These are phyloP conservation scores for Nemoura dubitans DNA, from an alignment of 2,888 invertebrate genomes.

Conservation along the genomic window DNA sequence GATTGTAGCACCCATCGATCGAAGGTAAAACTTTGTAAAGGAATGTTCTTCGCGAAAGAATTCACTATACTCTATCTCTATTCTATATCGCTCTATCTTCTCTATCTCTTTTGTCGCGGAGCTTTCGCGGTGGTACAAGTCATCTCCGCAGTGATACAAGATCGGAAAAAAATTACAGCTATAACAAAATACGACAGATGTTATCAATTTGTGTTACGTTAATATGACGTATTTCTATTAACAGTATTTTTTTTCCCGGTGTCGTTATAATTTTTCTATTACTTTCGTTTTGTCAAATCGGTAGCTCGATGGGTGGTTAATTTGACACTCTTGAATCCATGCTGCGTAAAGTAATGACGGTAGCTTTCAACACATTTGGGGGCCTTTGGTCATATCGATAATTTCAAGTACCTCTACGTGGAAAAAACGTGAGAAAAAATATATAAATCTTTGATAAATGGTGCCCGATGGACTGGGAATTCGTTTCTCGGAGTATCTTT, in stretches of 20 bases:
- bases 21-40: background rate
- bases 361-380: background rate
- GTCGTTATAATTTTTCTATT: background rate
- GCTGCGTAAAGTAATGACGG: background rate
- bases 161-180: background rate
- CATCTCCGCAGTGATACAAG: no score
- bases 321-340: background rate
- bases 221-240: background rate
- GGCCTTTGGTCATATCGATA: background rate
- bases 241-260: background rate
- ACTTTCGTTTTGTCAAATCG: constrained; percentile 7
- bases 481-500: background rate
- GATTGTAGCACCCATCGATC: background rate
- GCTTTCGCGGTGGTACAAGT: background rate
- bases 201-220: background rate
- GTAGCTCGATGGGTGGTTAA: background rate
- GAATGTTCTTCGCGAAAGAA: background rate
- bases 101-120: background rate
- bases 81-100: no score
- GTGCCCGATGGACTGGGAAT: no score
- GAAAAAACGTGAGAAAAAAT: background rate
- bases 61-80: background rate
- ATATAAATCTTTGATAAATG: no score
- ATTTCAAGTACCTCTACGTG: background rate
- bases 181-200: background rate